Evolutionary conservation across 2,888 invertebrate species (phyloP), one percentile per base, ranked within the genome.

Genomic region (Seira ritae): DNA sequence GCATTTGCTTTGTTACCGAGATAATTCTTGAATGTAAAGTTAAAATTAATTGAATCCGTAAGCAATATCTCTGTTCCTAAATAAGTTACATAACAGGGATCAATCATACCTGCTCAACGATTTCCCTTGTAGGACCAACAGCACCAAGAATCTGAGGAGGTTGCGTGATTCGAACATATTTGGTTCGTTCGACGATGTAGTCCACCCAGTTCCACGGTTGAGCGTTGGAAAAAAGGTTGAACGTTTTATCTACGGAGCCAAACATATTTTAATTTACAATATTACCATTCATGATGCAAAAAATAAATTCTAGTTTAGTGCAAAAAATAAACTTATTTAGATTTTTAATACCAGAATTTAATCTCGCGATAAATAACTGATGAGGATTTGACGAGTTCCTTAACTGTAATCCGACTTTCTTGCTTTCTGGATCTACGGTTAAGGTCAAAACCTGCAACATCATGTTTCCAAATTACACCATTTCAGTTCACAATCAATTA

Each of bases 201-300:
- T 75, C 78, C 31, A 78, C 70, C 78, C 78, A 78, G 46, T 75
- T 75, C 81, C 81, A 81, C 0, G 81, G 81, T 17, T 81, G 81
- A 6, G 62, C 68, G 3, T 81, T 75, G 8, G 76, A 42, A 31
- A 81, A 81, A 19, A 81, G 62, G 4, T 65, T 81, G 70, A 81
- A 81, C 65, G 80, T 80, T 6, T 71, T 55, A n/a, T 69, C 81
- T 81, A 17, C n/a, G n/a, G 50, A n/a, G n/a, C n/a, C n/a, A n/a
- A n/a, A n/a, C n/a, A n/a, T 12, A 66, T 46, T 15, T 15, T 46
- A 10, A 46, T 46, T 46, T 46, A 12, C 10, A 12, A 46, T 12
- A 10, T 46, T 46, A 12, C 15, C 15, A 12, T 46, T 46, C 50
- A 10, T 46, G 10, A 10, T 46, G 10, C 15, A 12, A 15, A 12